Evolutionary conservation across 2,888 invertebrate genomes (phyloP).

Genomic region (Odontocolon sp.): DNA sequence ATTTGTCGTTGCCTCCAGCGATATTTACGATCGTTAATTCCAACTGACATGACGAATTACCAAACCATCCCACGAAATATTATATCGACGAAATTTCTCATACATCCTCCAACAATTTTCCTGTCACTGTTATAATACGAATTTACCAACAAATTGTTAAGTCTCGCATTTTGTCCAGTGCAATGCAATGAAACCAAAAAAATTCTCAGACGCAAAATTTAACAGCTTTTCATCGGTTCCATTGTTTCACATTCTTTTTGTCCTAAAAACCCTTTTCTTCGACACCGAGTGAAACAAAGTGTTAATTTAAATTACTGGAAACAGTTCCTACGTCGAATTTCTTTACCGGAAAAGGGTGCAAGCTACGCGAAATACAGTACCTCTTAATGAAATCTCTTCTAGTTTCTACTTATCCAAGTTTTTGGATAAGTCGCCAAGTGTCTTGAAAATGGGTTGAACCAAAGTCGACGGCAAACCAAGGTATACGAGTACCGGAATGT

Average conservation of each 20-base stretch:
- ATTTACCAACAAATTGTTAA: no score
- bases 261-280: constrained; percentile 36
- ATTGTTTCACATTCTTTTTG: no score
- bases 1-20: constrained; percentile 1
- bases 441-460: constrained; percentile 15
- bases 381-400: constrained; percentile 48
- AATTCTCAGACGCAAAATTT: background rate
- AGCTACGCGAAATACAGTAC: constrained; percentile 24
- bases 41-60: constrained; percentile 16
- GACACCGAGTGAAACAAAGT: constrained; percentile 48
- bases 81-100: constrained; percentile 2
- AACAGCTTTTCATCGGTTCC: no score
- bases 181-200: background rate
- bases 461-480: background rate
- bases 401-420: constrained; percentile 47
- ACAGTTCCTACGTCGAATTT: constrained; percentile 51
- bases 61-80: constrained; percentile 5
- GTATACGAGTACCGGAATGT: background rate
- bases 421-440: constrained; percentile 33
- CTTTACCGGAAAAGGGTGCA: constrained; percentile 13
- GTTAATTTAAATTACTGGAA: constrained; percentile 52
- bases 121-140: no score
- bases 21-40: constrained; percentile 10
- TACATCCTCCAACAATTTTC: no score
- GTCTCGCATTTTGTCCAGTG: background rate